Evolutionary conservation across 1,140 invertebrate genomes (phyloP), one percentile per base, ranked within the genome.

Genomic region (Drosophila nebulosa): DNA sequence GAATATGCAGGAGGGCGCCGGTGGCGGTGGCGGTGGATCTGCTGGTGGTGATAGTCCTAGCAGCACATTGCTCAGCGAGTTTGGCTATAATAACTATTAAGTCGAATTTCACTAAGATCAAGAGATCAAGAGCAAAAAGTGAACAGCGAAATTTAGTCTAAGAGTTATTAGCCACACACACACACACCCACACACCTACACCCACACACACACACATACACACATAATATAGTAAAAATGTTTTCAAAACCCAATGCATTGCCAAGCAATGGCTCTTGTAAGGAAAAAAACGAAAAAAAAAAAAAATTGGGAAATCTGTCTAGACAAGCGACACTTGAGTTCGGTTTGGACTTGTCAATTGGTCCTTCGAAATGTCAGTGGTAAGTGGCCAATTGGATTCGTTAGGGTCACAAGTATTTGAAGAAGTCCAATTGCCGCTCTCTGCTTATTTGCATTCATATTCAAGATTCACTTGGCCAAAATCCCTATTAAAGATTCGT

Each of bases 11-110:
- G 85, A 88, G 10, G 58, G 59, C 5, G 6, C 30, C 1, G 64
- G 36, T 9, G 27, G 27, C 7, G 58, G 59, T 4, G 6, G 36
- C 3, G 24, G 50, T 4, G 46, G 50, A 1, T 39, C 56, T 7
- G 6, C 51, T 3, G 64, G 42, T 5, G 66, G 78, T 32, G 73
- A 75, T 7, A 73, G 65, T 2, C 63, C 72, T 16, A 68, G 50
- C 51, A 75, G 78, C 12, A 74, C 78, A 1, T 64, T 86, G 9
- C 81, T 86, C 64, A 88, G 78, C 42, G 81, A 86, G 36, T 88
- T 86, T 57, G 81, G 79, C 81, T 88, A 88, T 74, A 86, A 80
- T 64, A 80, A 88, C 70, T 85, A 85, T 51, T 80, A 66, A 63
- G 27, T 16, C 16, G 0, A 21, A 21, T 55, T 32, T 53, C n/a